Percentiles rank a stretch among this genome's conserved stretches.
Evolutionary conservation across 2,113 vertebrate genomes (phyloP).

Genomic region (Parus major): DNA sequence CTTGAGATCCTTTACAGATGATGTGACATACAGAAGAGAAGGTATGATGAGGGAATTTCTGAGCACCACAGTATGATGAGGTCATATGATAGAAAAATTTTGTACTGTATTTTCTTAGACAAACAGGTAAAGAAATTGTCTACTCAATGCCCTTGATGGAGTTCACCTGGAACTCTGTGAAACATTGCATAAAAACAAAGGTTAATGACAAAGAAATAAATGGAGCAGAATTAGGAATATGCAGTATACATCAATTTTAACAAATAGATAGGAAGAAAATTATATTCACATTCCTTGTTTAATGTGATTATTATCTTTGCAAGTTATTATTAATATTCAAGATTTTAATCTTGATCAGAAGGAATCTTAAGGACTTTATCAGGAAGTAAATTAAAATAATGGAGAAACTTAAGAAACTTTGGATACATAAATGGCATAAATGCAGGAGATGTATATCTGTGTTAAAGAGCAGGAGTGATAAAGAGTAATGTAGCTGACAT

Average conservation of each 20-base stretch:
- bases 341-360: not conserved
- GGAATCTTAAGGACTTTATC: not conserved
- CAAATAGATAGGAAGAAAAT: not conserved
- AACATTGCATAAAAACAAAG: not conserved
- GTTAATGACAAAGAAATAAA: not conserved
- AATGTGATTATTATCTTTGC: not conserved
- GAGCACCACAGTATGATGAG: not conserved
- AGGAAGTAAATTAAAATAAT: not conserved
- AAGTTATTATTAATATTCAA: not conserved
- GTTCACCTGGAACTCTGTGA: not conserved
- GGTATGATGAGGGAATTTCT: no score
- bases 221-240: not conserved
- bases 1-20: not conserved
- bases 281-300: not conserved
- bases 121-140: not conserved
- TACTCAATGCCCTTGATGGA: not conserved
- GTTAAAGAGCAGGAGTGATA: not conserved
- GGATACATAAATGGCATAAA: not conserved
- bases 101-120: not conserved
- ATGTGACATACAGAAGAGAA: not conserved
- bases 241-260: not conserved
- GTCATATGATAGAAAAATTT: not conserved
- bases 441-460: not conserved
- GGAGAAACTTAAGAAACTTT: not conserved
- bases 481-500: not conserved